Evolutionary conservation across 2,888 invertebrate species (phyloP), one percentile per base, ranked within the genome.

Genomic region (Coronaproctus castanopsis): DNA sequence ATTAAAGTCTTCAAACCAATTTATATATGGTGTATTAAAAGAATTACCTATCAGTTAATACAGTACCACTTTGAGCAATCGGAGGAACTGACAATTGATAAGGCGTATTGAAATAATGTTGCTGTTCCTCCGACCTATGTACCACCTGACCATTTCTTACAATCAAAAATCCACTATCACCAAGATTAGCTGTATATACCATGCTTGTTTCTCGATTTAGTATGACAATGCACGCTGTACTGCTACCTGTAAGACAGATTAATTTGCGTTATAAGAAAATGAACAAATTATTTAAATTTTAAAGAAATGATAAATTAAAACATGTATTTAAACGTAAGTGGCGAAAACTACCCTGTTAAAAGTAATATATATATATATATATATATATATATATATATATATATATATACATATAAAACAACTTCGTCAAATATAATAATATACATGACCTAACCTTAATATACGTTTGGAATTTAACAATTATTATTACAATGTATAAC

Each of bases 51-150:
- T 95, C 95, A 72, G 88, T 88, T 21, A 92, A 80, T 62, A 92
- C 92, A 69, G 85, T 82, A 63, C 83, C 82, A 65, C 85, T 84
- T 66, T 87, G 85, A 18, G 87, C 87, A 1, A 92, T 90, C 21
- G 96, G 96, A 49, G 95, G 90, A 67, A 96, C 75, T 55, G 95
- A 89, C 64, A 97, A 78, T 74, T 97, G 97, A 78, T 91, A 97
- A 2, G 97, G 97, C 50, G 97, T 96, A 75, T 97, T 97, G 74
- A 97, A 97, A 75, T 96, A 96, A 74, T 97, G 97, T 69, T 95
- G 93, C 70, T 97, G 97, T 71, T 97, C 97, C 68, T 88, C 87
- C 2, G 95, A 95, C 63, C 89, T 82, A 71, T 92, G 88, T 23
- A 97, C 84, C 21, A 97, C 82, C 66, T 83, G 79, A 21, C 91